Percentiles rank a stretch among this genome's conserved stretches.
Evolutionary conservation across 2,888 invertebrate genomes (phyloP).

Genomic region (Sesamia inferens): DNA sequence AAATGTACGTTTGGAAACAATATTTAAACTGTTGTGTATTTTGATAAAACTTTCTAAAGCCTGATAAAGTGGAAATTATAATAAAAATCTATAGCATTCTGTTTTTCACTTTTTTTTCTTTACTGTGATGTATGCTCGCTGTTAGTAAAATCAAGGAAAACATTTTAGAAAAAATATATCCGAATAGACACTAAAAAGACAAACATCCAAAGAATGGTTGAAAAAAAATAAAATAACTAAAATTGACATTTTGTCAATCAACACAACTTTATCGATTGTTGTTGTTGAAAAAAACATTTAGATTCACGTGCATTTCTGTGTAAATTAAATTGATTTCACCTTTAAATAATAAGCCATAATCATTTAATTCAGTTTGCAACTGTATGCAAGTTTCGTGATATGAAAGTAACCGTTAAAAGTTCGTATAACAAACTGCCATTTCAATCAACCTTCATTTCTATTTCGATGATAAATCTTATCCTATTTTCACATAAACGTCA

Average conservation of each 20-base stretch:
- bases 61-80: background rate
- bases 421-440: slow-evolving; percentile 68
- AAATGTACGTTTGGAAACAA: background rate
- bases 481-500: slow-evolving; percentile 35
- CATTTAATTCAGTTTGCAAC: slow-evolving; percentile 24
- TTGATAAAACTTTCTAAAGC: background rate
- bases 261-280: slow-evolving; percentile 43
- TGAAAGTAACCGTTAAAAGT: slow-evolving; percentile 92
- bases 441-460: slow-evolving; percentile 27
- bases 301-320: background rate
- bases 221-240: background rate
- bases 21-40: too few species aligned
- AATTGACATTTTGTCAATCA: background rate
- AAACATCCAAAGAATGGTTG: background rate
- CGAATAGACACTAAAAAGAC: slow-evolving; percentile 15
- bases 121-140: background rate
- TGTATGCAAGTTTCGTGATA: slow-evolving; percentile 71
- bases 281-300: slow-evolving; percentile 14
- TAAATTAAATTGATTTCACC: background rate
- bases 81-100: background rate
- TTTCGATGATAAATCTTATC: slow-evolving; percentile 21
- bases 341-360: background rate
- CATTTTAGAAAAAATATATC: background rate
- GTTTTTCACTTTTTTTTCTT: background rate
- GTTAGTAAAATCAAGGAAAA: background rate